These are phyloP conservation scores for Bedellia somnulentella DNA, from an alignment of 2,888 invertebrate species.

Conservation along the genomic window DNA sequence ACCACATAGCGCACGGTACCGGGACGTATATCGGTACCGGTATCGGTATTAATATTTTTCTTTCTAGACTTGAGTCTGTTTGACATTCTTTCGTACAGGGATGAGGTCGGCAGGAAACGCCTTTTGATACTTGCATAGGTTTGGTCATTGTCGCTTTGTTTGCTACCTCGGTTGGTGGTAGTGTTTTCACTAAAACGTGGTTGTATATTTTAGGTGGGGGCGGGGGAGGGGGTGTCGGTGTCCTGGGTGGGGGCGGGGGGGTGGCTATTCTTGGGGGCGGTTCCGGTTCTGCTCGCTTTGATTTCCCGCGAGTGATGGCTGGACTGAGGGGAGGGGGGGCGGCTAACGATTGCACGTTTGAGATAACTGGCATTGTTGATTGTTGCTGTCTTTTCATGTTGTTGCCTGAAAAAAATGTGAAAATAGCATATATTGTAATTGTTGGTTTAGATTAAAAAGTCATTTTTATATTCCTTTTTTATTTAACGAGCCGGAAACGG, in stretches of 20 bases:
- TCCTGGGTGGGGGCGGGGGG: conserved; percentile 40
- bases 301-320: conserved; percentile 34
- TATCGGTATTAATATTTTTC: conserved; percentile 74
- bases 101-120: conserved; percentile 72
- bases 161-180: conserved; percentile 70
- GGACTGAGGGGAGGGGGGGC: too few species aligned
- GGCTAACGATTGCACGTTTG: conserved; percentile 73
- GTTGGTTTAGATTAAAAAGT: too few species aligned
- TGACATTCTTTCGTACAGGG: conserved; percentile 71
- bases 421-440: too few species aligned
- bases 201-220: conserved; percentile 62
- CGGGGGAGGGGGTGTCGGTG: conserved; percentile 42
- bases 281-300: conserved; percentile 28
- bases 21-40: conserved; percentile 90
- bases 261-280: conserved; percentile 26
- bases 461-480: too few species aligned
- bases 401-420: conserved; percentile 2
- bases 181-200: conserved; percentile 79
- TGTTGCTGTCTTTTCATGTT: conserved; percentile 19
- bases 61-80: conserved; percentile 68
- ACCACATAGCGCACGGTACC: conserved; percentile 84
- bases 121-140: conserved; percentile 73
- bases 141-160: conserved; percentile 81
- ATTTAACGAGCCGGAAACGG: too few species aligned
- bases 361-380: conserved; percentile 67